Evolutionary conservation across 2,797 vertebrate species (phyloP).

Genomic region (Oryzias dopingdopingensis): DNA sequence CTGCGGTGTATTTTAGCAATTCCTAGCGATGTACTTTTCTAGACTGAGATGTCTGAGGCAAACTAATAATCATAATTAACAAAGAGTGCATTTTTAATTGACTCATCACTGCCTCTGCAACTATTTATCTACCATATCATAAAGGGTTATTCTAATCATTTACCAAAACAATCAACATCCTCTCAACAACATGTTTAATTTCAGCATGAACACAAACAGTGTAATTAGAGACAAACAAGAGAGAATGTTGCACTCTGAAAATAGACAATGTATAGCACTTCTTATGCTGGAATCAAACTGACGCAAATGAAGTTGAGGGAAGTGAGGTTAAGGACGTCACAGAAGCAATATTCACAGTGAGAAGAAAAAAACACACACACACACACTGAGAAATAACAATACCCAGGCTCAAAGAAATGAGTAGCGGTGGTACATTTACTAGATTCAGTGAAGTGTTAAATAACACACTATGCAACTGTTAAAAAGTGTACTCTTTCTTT

Average conservation of each 20-base stretch:
- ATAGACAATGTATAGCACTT: background rate
- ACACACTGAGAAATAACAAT: constrained; percentile 25
- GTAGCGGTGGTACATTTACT: constrained; percentile 44
- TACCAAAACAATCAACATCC: background rate
- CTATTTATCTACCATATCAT: no score
- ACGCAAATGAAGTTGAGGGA: background rate
- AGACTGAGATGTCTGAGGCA: no score
- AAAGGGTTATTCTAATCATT: background rate
- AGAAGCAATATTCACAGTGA: background rate
- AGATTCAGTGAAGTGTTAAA: constrained; percentile 58
- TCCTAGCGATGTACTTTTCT: no score
- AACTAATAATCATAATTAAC: no score
- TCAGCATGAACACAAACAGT: background rate
- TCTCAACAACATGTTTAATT: background rate
- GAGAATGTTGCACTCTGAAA: background rate
- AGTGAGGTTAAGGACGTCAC: no score
- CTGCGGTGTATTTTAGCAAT: no score
- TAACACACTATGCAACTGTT: constrained; percentile 42
- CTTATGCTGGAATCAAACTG: background rate
- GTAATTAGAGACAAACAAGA: background rate
- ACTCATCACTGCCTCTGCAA: no score
- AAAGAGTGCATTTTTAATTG: no score
- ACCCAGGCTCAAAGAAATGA: constrained; percentile 14
- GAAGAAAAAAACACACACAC: background rate
- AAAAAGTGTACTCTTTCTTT: constrained; percentile 29